These are phyloP conservation scores for Lypha dubia DNA, from an alignment of 2,888 invertebrate genomes.

Conservation along the genomic window DNA sequence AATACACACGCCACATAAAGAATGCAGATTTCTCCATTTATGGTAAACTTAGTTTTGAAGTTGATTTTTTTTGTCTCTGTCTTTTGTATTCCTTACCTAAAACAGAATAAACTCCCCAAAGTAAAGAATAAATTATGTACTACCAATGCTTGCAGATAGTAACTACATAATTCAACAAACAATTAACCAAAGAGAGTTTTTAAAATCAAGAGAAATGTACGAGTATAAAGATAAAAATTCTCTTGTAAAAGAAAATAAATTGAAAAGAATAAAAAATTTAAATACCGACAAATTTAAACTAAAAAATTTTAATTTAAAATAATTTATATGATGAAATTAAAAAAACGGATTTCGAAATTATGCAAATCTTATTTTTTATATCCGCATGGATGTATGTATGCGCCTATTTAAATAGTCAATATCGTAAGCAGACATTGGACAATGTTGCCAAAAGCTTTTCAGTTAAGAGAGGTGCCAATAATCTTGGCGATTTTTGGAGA, in stretches of 20 bases:
- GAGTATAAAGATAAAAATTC: background rate
- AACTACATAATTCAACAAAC: background rate
- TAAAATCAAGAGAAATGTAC: slow-evolving; percentile 10
- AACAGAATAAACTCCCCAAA: slow-evolving; percentile 43
- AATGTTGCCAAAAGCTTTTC: too few relatives aligned
- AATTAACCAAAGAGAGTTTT: slow-evolving; percentile 31
- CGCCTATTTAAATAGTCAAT: too few relatives aligned
- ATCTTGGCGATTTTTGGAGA: too few relatives aligned
- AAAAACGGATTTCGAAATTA: background rate
- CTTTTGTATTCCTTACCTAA: slow-evolving; percentile 19
- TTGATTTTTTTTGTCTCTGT: slow-evolving; percentile 6
- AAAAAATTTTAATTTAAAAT: background rate
- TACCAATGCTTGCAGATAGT: slow-evolving; percentile 25
- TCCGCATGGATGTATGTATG: background rate
- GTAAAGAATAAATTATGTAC: slow-evolving; percentile 32
- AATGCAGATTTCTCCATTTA: background rate
- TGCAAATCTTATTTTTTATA: background rate
- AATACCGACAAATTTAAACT: background rate
- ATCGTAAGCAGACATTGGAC: too few relatives aligned
- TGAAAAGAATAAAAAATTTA: background rate
- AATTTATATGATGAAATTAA: background rate
- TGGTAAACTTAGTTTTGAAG: background rate
- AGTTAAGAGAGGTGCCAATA: too few relatives aligned
- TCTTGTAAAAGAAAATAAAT: background rate
- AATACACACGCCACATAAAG: background rate